Percentiles rank a stretch among this genome's conserved stretches.
Evolutionary conservation across 2,113 vertebrate genomes (phyloP).

Genomic region (Leptobrachium leishanense): DNA sequence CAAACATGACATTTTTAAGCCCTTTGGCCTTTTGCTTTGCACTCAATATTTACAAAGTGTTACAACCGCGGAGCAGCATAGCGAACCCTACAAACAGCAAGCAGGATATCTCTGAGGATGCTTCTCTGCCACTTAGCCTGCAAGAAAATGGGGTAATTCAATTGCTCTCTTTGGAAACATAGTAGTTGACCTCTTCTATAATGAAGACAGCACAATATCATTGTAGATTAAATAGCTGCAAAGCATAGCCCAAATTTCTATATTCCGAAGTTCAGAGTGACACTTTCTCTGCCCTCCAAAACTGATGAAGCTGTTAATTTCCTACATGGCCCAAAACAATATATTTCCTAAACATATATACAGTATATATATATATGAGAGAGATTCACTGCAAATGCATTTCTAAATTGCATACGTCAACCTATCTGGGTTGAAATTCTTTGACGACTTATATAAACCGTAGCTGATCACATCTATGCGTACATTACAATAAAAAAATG

Average conservation of each 20-base stretch:
- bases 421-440: too few relatives aligned
- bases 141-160: conserved; percentile 46
- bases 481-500: too few relatives aligned
- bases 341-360: too few relatives aligned
- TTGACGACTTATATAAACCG: too few relatives aligned
- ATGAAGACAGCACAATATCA: conserved; percentile 26
- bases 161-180: conserved; percentile 38
- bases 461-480: too few relatives aligned
- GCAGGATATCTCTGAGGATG: conserved; percentile 33
- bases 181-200: conserved; percentile 24
- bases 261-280: not conserved
- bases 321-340: too few relatives aligned
- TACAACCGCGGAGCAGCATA: conserved; percentile 18
- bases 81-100: conserved; percentile 28
- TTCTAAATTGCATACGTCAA: too few relatives aligned
- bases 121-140: conserved; percentile 43
- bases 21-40: conserved; percentile 36
- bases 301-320: too few relatives aligned
- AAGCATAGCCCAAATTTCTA: not conserved
- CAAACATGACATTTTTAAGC: conserved; percentile 42
- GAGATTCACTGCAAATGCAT: too few relatives aligned
- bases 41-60: conserved; percentile 45
- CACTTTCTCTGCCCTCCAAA: too few relatives aligned
- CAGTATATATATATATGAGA: too few relatives aligned
- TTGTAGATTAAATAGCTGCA: conserved; percentile 29